These are phyloP conservation scores for Ephydatia muelleri DNA, from an alignment of 37 sponge, comb jelly and placozoan species.

Conservation along the genomic window DNA sequence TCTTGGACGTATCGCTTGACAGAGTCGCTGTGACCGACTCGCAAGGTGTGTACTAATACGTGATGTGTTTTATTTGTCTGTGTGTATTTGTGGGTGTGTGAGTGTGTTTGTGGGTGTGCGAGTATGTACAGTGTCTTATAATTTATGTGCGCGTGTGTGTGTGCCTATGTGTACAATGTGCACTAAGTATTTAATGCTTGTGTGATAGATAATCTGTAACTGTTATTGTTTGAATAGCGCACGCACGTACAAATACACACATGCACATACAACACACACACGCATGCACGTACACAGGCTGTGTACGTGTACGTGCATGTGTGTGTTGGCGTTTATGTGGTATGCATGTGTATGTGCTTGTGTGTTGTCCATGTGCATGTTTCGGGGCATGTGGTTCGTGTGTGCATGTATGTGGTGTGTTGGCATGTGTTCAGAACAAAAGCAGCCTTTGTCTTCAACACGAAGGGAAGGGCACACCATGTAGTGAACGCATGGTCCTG, in stretches of 20 bases:
- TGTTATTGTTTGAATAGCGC: too few species aligned
- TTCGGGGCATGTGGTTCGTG: too few species aligned
- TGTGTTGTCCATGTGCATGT: background rate
- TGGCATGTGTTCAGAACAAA: background rate
- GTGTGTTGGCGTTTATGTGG: background rate
- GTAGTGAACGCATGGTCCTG: background rate
- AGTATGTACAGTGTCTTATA: background rate
- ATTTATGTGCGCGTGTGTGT: too few species aligned
- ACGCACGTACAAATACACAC: too few species aligned
- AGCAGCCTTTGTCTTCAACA: background rate
- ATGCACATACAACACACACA: too few species aligned
- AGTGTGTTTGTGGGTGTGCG: background rate
- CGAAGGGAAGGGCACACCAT: background rate
- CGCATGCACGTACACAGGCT: too few species aligned
- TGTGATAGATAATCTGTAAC: too few species aligned
- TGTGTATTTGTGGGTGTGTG: background rate
- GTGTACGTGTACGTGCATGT: background rate
- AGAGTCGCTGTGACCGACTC: conserved; percentile 35
- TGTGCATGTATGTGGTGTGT: background rate
- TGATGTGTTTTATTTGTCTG: too few species aligned
- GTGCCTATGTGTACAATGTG: background rate
- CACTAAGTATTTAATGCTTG: too few species aligned
- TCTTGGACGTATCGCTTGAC: conserved; percentile 56
- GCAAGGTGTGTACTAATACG: conserved; percentile 25
- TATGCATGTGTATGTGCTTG: background rate